Conservation (phyloP, 30 jellyfish, hydroid and myxozoan genomes). For the Pelagia noctiluca region DNA sequence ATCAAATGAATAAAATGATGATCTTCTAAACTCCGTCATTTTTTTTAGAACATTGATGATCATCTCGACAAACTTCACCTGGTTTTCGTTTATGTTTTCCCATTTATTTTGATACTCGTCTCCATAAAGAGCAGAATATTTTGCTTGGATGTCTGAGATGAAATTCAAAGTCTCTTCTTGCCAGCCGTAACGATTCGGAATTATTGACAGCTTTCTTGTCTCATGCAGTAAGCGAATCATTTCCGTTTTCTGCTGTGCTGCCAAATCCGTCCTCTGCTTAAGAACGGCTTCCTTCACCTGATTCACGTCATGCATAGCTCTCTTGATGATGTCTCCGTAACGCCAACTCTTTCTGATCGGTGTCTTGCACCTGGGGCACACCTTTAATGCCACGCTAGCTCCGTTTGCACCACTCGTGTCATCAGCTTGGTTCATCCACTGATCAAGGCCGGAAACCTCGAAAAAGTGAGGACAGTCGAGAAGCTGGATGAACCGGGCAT, state of each 20-base stretch:
- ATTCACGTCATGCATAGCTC: slow-evolving; percentile 34
- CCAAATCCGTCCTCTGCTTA: not conserved
- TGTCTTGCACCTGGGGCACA: slow-evolving; percentile 80
- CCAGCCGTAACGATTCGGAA: no score
- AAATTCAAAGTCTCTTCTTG: no score
- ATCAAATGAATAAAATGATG: no score
- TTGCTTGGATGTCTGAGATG: not conserved
- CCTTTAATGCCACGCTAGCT: slow-evolving; percentile 33
- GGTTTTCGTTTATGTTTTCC: slow-evolving; percentile 42
- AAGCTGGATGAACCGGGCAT: slow-evolving; percentile 68
- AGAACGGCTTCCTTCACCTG: slow-evolving; percentile 39
- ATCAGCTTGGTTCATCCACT: slow-evolving; percentile 52
- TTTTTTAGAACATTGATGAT: not conserved
- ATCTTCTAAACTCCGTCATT: no score
- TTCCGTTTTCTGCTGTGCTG: no score
- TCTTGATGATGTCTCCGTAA: slow-evolving; percentile 62
- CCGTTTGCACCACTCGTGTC: slow-evolving; percentile 1
- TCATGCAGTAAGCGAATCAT: no score
- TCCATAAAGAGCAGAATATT: not conserved
- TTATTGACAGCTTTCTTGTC: no score
- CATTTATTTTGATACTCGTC: not conserved
- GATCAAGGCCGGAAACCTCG: slow-evolving; percentile 70
- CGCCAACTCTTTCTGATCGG: slow-evolving; percentile 52
- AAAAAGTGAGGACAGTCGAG: slow-evolving; percentile 71
- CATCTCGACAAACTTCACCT: slow-evolving; percentile 11